Evolutionary conservation across 2,113 vertebrate species (phyloP), one percentile per base, ranked within the genome.

Genomic region (Scolopax mira): DNA sequence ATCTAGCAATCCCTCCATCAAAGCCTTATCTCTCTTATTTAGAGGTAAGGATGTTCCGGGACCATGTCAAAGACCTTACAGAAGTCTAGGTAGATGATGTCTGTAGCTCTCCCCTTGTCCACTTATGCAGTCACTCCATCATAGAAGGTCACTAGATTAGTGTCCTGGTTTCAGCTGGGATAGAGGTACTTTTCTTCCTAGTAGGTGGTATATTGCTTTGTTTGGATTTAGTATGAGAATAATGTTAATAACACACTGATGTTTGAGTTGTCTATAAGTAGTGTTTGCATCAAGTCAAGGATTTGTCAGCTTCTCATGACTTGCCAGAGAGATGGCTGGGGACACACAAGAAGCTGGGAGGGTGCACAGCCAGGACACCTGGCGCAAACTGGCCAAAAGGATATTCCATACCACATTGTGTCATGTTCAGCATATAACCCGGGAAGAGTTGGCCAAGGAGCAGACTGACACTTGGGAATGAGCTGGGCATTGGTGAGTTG

Each of bases 121-220:
- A 15, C 5, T 18, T 19, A 21, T 13, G 7, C 7, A 23, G 16
- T 31, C 13, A 28, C 5, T 49, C 39, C 37, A 25, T 13, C 0
- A 0, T 11, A 28, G 54, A 70, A 51, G 23, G 7, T 8, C 28
- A 33, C 4, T 28, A 30, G 15, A 37, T 27, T 61, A 61, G 35
- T 37, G 58, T 61, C 16, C 7, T 61, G 58, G 58, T 37, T 61
- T 61, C 9, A 11, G 35, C n/a, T 60, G 23, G 15, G n/a, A 17
- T 37, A 37, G 23, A 60, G 14, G 27, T 37, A 27, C 11, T 61
- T 61, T 61, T 37, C 35, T 37, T 61, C 35, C 24, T 25, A 37
- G 58, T 37, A 37, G 23, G 24, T 25, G 23, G 10, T 61, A 27
- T 37, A 37, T 37, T 61, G 58, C 15, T 37, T 24, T 41, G 37